Evolutionary conservation across 1,140 invertebrate species (phyloP), one percentile per base, ranked within the genome.

Genomic region (Aleiodes sp.): DNA sequence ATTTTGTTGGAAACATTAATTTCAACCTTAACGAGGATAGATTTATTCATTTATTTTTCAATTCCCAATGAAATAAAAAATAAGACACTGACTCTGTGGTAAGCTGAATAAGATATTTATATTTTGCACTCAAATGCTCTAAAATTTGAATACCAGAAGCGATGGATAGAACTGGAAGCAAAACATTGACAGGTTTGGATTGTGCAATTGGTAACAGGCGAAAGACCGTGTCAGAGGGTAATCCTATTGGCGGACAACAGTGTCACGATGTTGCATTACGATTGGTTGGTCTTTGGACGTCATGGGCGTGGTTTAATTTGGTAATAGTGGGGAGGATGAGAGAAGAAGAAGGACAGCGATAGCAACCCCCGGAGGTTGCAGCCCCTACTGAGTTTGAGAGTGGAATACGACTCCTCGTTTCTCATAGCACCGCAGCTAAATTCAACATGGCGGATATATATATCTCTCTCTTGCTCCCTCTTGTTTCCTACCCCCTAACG

Each of bases 181-280:
- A 46, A 66, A 66, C 29, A 52, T 35, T 65, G 57, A 52, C 66
- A 29, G 16, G 64, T 37, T 24, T 52, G 41, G 61, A 37, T 65
- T 70, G 68, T 62, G 76, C 72, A 65, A 65, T 73, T 68, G 16
- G 69, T 78, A 82, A 84, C 83, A 84, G 83, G 80, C 83, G 83
- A 86, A 86, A 86, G 80, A 84, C 76, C 84, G 84, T 82, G 82
- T 86, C 84, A 86, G 84, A 86, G 80, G 82, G 83, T 86, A 86
- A 86, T 85, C 83, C 84, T 85, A 86, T 85, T 85, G 84, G 84
- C 82, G 83, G 83, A 86, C 75, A 81, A 79, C 76, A 79, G 78
- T 78, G 76, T 86, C 82, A 82, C 81, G 81, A 82, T 75, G 76
- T 85, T 76, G 75, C 66, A 73, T 63, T 73, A 75, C 80, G 76